Base-by-base conservation (phyloP, 2,797 vertebrate genomes). In the Poecile montanus region DNA sequence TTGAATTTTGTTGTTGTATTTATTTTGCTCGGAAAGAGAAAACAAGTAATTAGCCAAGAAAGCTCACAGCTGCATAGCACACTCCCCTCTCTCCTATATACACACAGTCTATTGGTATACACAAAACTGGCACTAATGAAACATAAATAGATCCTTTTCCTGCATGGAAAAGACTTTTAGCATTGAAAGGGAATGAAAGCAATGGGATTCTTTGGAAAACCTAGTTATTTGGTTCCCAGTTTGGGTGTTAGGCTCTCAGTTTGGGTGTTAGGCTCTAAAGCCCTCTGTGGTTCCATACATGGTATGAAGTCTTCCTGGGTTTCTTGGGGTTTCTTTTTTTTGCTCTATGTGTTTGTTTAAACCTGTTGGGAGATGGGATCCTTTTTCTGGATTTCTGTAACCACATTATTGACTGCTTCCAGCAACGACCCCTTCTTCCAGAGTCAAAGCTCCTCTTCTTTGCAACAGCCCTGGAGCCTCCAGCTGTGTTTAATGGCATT, bases 31-130 rank as follows among this genome's bases (percentile, higher is more conserved):
- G 2, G 88, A 88, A 94, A 94, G 91, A 91, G 96, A 97, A 97
- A 96, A 97, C 94, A 96, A 97, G 96, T 94, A 96, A 97, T 97
- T 97, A 97, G 93, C 72, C 91, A 94, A 95, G 84, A 89, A 96
- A 94, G 89, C 92, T 96, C 94, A 92, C 95, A 97, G 97, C 95
- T 97, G 96, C 92, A 61, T 57, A 88, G 92, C 92, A 6, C 54
- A 81, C 93, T 86, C 91, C 95, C 92, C 57, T 78, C 93, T 90
- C 91, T 94, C 95, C 90, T 95, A 73, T 95, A 77, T 50, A 65
- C 81, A 89, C 89, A 91, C 88, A 95, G 76, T 85, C 85, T 89
- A 87, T 93, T 96, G 93, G 73, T 94, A 30, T 88, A 93, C 75
- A 84, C 92, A 96, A 93, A 97, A 95, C 93, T 85, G 89, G 80